phyloP scores from a whole-genome alignment of 2,797 vertebrate genomes.

The Schizopygopsis pylzovi region DNA sequence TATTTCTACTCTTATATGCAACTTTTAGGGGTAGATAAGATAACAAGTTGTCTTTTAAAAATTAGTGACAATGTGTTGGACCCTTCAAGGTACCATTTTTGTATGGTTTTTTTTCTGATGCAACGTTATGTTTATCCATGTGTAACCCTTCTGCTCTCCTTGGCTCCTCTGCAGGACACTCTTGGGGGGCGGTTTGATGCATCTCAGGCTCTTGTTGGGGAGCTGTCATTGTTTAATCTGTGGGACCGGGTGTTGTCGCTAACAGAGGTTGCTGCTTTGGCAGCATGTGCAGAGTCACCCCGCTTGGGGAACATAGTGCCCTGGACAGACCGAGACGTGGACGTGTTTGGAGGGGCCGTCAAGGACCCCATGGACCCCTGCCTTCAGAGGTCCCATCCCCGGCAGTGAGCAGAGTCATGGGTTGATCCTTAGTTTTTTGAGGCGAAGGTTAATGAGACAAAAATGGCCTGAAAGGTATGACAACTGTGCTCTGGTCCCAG shows the following conservation, averaged over 20 bases:
- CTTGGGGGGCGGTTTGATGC: slow-evolving; percentile 94
- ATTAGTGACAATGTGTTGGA: neutral
- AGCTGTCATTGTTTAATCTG: slow-evolving; percentile 91
- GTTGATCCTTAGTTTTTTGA: neutral
- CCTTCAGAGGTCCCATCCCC: slow-evolving; percentile 66
- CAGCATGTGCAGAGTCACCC: slow-evolving; percentile 85
- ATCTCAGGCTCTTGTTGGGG: slow-evolving; percentile 94
- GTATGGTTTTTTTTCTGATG: neutral
- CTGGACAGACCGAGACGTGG: slow-evolving; percentile 92
- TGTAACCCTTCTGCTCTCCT: slow-evolving; percentile 10
- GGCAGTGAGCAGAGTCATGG: slow-evolving; percentile 71
- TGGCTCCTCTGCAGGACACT: slow-evolving; percentile 80
- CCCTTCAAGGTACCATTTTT: neutral
- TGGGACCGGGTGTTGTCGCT: slow-evolving; percentile 92
- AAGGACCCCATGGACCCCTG: slow-evolving; percentile 87
- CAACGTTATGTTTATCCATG: neutral
- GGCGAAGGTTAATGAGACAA: neutral
- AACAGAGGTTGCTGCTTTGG: slow-evolving; percentile 84
- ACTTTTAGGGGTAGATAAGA: neutral
- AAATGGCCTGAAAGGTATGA: slow-evolving; percentile 12
- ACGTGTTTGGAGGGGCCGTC: slow-evolving; percentile 90
- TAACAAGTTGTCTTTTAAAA: neutral
- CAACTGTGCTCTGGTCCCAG: neutral
- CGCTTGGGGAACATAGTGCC: slow-evolving; percentile 89
- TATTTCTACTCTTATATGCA: neutral